These are phyloP conservation scores for Criorhina ranunculi DNA, from an alignment of 2,888 invertebrate genomes.

Conservation along the genomic window DNA sequence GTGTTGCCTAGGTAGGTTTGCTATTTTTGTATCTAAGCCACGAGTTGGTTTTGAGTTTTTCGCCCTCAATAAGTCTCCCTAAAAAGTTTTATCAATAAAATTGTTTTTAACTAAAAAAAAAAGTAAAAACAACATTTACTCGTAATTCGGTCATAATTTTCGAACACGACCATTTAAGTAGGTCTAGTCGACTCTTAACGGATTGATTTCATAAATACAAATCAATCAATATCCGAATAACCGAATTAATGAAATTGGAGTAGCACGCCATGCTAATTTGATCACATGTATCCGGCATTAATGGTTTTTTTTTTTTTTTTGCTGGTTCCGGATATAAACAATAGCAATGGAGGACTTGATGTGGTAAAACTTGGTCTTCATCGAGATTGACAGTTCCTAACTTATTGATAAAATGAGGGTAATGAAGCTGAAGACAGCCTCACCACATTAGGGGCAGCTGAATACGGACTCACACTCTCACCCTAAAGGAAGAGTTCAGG, in stretches of 20 bases:
- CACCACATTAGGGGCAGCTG: no score
- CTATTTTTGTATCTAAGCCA: constrained; percentile 30
- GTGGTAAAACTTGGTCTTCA: no score
- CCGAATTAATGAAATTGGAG: constrained; percentile 22
- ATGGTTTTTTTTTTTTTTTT: background rate
- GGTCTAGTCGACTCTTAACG: constrained; percentile 6
- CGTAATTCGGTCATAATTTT: constrained; percentile 51
- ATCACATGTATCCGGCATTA: constrained; percentile 11
- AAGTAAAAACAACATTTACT: constrained; percentile 32
- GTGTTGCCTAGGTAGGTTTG: background rate
- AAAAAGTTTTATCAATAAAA: constrained; percentile 66
- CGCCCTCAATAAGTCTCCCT: constrained; percentile 6
- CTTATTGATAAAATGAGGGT: no score
- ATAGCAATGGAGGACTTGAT: no score
- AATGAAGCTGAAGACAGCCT: no score
- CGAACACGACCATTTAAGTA: constrained; percentile 22
- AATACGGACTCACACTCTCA: no score
- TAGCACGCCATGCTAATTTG: constrained; percentile 17
- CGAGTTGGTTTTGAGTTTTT: constrained; percentile 26
- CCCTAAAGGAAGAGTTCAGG: no score
- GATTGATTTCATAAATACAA: constrained; percentile 32
- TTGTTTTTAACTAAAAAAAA: constrained; percentile 33
- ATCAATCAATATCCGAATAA: constrained; percentile 21
- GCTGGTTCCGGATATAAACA: background rate
- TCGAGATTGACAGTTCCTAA: no score